A percentile compares a stretch with the other conserved stretches of the same genome.
phyloP scores from a whole-genome alignment of 2,888 invertebrate species.

The Drosophila macrothrix region DNA sequence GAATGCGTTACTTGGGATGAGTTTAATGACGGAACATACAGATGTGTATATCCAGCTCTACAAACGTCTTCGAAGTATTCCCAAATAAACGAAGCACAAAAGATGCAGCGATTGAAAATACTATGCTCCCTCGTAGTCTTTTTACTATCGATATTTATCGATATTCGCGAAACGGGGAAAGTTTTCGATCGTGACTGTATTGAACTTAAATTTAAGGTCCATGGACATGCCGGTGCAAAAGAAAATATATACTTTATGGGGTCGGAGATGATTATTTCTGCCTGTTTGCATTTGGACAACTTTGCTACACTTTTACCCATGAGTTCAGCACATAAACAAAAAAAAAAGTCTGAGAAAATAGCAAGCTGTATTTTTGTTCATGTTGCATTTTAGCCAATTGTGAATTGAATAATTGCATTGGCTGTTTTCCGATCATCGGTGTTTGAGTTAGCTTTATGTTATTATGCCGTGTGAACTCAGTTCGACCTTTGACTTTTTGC shows the following conservation, averaged over 20 bases:
- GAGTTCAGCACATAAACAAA: neutral
- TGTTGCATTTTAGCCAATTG: neutral
- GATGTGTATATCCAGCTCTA: neutral
- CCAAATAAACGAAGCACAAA: neutral
- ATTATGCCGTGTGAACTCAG: too few relatives aligned
- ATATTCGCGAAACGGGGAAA: neutral
- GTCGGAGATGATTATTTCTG: neutral
- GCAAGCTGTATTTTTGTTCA: neutral
- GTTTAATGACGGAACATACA: neutral
- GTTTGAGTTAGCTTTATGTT: neutral
- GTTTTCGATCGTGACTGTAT: neutral
- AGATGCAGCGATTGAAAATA: neutral
- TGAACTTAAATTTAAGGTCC: neutral
- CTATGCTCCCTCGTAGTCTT: neutral
- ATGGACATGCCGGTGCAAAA: neutral
- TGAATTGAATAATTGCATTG: neutral
- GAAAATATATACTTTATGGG: neutral
- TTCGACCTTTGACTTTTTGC: neutral
- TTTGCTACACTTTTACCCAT: neutral
- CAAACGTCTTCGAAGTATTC: neutral
- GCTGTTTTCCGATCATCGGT: neutral
- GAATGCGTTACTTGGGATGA: neutral
- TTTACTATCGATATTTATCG: neutral
- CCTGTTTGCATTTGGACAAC: neutral
- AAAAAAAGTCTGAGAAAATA: neutral